Base-by-base conservation (phyloP, 2,113 vertebrate genomes). In the Piprites chloris region DNA sequence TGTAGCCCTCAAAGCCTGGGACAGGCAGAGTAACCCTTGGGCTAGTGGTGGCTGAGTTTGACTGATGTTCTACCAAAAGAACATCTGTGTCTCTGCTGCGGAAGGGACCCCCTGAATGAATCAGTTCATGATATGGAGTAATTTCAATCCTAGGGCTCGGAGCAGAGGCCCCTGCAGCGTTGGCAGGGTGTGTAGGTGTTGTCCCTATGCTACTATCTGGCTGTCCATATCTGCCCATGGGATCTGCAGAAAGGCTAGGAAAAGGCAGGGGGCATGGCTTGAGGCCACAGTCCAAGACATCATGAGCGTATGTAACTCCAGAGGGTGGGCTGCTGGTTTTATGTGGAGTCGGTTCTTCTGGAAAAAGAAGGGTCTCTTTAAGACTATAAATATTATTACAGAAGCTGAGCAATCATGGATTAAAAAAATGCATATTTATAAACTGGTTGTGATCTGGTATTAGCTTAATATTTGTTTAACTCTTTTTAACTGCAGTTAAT, bases 111-210 rank as follows among this genome's bases (percentile, higher is more conserved):
- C 99, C 98, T 77, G 98, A 95, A 96, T 97, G 98, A 97, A 99
- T 99, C 98, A 99, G 99, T 99, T 99, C 99, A 74, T 99, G 98
- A 93, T 99, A 99, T 41, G 99, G 99, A 63, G 99, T 99, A 98
- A 99, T 99, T 97, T 99, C 99, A 81, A 99, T 99, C 92, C 99
- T 98, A 76, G 99, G 99, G 97, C 99, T 99, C 84, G 98, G 98
- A 90, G 99, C 98, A 92, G 98, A 98, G 93, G 99, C 97, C 95
- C 98, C 98, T 33, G 95, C 87, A 44, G 98, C 97, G 94, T 97
- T 98, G 96, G 93, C 95, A 84, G 97, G 95, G 97, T 98, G 97
- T 95, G 98, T 98, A 98, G 96, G 98, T 97, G 98, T 96, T 97
- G 98, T 96, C 98, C 99, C 99, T 98, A 98, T 97, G 97, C 98